These are phyloP conservation scores for Rostratula benghalensis DNA, from an alignment of 2,113 vertebrate species.

Conservation along the genomic window DNA sequence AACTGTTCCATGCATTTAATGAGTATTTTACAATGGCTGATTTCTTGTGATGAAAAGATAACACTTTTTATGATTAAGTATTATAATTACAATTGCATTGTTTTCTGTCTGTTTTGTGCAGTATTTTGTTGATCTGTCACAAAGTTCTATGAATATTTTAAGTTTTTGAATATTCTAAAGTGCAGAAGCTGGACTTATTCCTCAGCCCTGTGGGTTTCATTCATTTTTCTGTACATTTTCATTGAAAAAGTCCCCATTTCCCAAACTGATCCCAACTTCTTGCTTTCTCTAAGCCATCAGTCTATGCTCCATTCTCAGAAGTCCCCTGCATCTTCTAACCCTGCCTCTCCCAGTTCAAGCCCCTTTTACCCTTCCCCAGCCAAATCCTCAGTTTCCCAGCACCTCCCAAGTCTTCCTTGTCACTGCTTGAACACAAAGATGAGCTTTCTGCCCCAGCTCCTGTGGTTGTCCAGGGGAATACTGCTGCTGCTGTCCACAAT, in stretches of 20 bases:
- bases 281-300: not conserved
- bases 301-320: not conserved
- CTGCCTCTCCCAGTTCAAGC: not conserved
- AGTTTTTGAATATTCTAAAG: not conserved
- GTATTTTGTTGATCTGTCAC: not conserved
- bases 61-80: not conserved
- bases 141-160: not conserved
- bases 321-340: not conserved
- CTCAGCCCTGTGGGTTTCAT: not conserved
- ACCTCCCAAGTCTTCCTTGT: not conserved
- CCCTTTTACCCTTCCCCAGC: not conserved
- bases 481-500: not conserved
- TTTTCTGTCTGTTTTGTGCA: not conserved
- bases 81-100: not conserved
- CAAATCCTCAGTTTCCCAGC: not conserved
- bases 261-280: not conserved
- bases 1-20: not conserved
- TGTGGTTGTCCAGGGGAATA: not conserved
- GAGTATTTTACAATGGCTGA: not conserved
- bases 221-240: not conserved
- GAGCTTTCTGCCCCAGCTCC: not conserved
- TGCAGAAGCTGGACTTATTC: not conserved
- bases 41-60: not conserved
- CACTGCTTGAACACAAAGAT: not conserved
- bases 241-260: not conserved